Evolutionary conservation across 2,888 invertebrate genomes (phyloP).

Genomic region (Orchestes rusci): DNA sequence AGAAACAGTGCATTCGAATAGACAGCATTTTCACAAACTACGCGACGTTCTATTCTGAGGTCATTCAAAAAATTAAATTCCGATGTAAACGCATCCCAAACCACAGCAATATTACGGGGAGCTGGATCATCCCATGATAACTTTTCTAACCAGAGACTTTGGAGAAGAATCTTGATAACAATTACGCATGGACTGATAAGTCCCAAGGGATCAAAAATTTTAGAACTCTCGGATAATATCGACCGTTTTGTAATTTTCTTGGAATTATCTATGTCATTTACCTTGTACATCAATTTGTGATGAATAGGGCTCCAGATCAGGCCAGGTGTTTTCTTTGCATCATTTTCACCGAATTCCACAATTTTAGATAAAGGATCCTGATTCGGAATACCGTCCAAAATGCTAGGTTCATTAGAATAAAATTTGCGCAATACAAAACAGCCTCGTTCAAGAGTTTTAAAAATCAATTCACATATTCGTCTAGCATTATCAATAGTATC

Average conservation of each 20-base stretch:
- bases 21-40: too few species aligned
- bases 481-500: not conserved
- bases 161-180: slow-evolving; percentile 22
- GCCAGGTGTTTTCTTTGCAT: slow-evolving; percentile 13
- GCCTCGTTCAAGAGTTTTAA: slow-evolving; percentile 9
- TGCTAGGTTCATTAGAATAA: slow-evolving; percentile 6
- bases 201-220: slow-evolving; percentile 26
- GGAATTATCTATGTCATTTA: slow-evolving; percentile 1
- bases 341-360: slow-evolving; percentile 14
- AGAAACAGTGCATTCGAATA: slow-evolving; percentile 25
- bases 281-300: slow-evolving; percentile 10
- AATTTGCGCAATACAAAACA: slow-evolving; percentile 14
- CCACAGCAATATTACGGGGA: not conserved
- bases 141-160: slow-evolving; percentile 21
- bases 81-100: slow-evolving; percentile 1
- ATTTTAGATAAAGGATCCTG: slow-evolving; percentile 8
- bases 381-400: slow-evolving; percentile 8
- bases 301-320: slow-evolving; percentile 7
- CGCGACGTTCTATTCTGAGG: slow-evolving; percentile 1
- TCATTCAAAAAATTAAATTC: slow-evolving; percentile 6
- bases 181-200: slow-evolving; percentile 21
- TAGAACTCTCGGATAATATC: slow-evolving; percentile 21
- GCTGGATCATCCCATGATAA: slow-evolving; percentile 20
- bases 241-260: slow-evolving; percentile 10
- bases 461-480: slow-evolving; percentile 3